phyloP scores from a whole-genome alignment of 2,797 vertebrate species.

The Anableps anableps region DNA sequence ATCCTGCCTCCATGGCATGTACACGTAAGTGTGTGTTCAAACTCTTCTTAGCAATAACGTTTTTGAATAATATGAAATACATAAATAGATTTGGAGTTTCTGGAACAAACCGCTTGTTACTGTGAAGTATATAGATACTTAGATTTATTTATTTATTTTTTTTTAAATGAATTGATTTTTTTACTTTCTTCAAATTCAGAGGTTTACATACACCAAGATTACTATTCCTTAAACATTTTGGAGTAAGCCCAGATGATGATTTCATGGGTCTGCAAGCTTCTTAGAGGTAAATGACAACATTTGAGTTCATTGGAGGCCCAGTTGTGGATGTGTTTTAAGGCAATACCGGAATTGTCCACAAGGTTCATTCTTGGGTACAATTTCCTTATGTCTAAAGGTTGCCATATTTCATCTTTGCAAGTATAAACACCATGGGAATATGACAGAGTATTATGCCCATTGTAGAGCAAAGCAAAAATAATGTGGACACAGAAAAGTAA shows the following conservation, averaged over 20 bases:
- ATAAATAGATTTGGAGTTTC: neutral
- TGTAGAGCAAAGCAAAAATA: neutral
- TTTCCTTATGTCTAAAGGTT: too few species aligned
- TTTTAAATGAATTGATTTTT: neutral
- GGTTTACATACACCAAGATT: neutral
- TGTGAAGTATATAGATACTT: neutral
- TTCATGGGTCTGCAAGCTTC: neutral
- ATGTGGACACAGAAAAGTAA: neutral
- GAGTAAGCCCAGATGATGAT: neutral
- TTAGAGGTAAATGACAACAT: neutral
- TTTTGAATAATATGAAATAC: neutral
- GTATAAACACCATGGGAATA: too few species aligned
- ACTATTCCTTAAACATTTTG: neutral
- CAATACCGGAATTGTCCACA: neutral
- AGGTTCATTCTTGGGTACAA: too few species aligned
- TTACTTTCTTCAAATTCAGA: neutral
- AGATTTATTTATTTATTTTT: rapidly evolving
- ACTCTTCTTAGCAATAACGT: neutral
- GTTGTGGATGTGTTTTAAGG: neutral
- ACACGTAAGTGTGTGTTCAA: slow-evolving; percentile 87
- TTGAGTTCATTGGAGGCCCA: neutral
- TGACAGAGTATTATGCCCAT: neutral
- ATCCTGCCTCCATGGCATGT: slow-evolving; percentile 96
- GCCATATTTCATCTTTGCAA: too few species aligned
- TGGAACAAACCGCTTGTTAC: neutral